These are phyloP conservation scores for Diacarnus erythraeanus DNA, from an alignment of 37 sponge, comb jelly and placozoan genomes.

Conservation along the genomic window DNA sequence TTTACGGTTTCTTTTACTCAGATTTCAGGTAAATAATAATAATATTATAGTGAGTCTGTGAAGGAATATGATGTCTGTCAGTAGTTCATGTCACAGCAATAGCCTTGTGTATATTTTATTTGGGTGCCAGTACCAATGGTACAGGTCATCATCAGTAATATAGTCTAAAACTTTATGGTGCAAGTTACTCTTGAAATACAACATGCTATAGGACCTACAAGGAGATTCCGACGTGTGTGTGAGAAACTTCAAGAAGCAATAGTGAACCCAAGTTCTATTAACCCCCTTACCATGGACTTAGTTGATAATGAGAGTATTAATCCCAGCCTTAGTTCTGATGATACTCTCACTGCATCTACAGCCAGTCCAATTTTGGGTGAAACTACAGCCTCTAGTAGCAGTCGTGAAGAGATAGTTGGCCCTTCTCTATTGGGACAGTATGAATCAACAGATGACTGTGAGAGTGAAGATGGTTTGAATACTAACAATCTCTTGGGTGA, in stretches of 20 bases:
- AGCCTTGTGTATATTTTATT: too few species aligned
- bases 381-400: neutral
- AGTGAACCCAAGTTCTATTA: conserved; percentile 28
- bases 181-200: too few species aligned
- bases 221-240: conserved; percentile 53
- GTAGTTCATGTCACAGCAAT: too few species aligned
- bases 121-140: too few species aligned
- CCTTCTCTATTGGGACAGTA: neutral
- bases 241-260: conserved; percentile 58
- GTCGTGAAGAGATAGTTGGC: conserved; percentile 5
- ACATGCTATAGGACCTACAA: conserved; percentile 25
- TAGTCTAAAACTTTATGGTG: too few species aligned
- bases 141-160: too few species aligned
- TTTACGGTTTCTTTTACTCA: conserved; percentile 62
- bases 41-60: too few species aligned
- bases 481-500: neutral
- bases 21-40: conserved; percentile 30
- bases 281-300: neutral
- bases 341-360: conserved; percentile 16
- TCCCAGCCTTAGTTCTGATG: conserved; percentile 48
- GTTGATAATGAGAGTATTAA: neutral
- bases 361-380: neutral
- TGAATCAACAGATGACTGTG: conserved; percentile 25
- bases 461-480: conserved; percentile 8
- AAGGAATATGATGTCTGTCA: too few species aligned